Conservation (phyloP, 2,888 invertebrate genomes). For the Stenodera caucasica region DNA sequence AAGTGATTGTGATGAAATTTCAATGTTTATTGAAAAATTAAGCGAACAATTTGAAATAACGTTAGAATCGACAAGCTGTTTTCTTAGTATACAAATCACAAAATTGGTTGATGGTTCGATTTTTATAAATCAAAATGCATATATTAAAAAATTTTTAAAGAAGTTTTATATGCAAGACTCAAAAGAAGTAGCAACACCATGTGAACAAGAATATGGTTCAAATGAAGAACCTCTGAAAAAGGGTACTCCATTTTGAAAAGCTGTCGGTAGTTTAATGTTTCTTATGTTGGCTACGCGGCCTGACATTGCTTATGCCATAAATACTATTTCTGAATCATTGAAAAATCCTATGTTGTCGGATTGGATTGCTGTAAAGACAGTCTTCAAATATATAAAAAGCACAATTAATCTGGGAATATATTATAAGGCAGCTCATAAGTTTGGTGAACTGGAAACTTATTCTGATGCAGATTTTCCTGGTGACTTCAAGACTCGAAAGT, state of each 20-base stretch:
- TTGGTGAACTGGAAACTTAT: background rate
- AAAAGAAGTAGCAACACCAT: constrained; percentile 21
- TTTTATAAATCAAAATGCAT: constrained; percentile 9
- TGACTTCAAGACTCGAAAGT: constrained; percentile 23
- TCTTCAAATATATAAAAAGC: constrained; percentile 39
- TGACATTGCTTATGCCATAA: constrained; percentile 25
- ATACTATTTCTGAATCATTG: too few relatives aligned
- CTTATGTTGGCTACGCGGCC: constrained; percentile 26
- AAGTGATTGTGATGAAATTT: constrained; percentile 14
- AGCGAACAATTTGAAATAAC: constrained; percentile 12
- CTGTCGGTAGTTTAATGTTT: constrained; percentile 34
- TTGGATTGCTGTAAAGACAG: constrained; percentile 41
- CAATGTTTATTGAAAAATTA: constrained; percentile 31
- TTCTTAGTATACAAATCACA: background rate
- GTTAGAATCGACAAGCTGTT: constrained; percentile 13
- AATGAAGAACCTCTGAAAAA: constrained; percentile 23
- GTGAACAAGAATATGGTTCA: constrained; percentile 24
- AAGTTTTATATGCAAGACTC: constrained; percentile 12
- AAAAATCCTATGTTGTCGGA: too few relatives aligned
- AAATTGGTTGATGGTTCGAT: constrained; percentile 1
- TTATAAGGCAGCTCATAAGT: constrained; percentile 21
- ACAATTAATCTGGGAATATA: constrained; percentile 31
- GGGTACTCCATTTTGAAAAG: constrained; percentile 28
- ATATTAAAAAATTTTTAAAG: constrained; percentile 15
- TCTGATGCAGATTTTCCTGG: background rate